Evolutionary conservation across 1,140 invertebrate genomes (phyloP), one percentile per base, ranked within the genome.

Genomic region (Drosophila carrolli): DNA sequence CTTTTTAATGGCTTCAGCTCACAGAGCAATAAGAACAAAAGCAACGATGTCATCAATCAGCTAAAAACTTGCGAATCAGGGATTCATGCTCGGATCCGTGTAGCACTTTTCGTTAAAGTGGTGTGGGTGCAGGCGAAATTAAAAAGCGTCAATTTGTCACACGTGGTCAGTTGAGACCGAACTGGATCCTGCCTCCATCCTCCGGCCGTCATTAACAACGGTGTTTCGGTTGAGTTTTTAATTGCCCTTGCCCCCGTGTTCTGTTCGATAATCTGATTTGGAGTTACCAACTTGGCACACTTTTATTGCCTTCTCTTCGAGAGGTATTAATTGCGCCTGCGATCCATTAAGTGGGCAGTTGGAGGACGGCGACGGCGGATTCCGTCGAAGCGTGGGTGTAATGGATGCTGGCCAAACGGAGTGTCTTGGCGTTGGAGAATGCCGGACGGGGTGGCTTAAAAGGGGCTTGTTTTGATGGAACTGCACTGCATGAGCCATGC

Each of bases 61-160:
- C 53, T 57, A 77, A 71, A 67, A 75, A 55, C 46, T 46, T 63
- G 47, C 53, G 41, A 66, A 37, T 47, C 40, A 46, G 60, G 57
- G 44, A 7, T 10, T 10, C n/a, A 29, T 9, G 38, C 13, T 27
- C 41, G 51, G 51, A 62, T 66, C 48, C 40, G 77, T 78, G 74
- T 81, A 67, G 78, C 74, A 50, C 74, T 73, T 85, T 55, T 48
- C 82, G 58, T 81, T 44, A 23, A 16, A 65, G 61, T 76, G 79
- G 72, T 84, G 73, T 65, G 75, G 60, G 62, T 80, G 75, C 79
- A 57, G 59, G 76, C 83, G 51, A 89, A 88, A 88, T 88, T 89
- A 88, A 88, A 88, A 88, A 88, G 83, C 84, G 83, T 88, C 84
- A 88, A 88, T 88, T 88, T 88, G 84, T 88, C 83, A 88, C 83